These are phyloP conservation scores for Incurvaria masculella DNA, from an alignment of 2,888 invertebrate species.

Conservation along the genomic window DNA sequence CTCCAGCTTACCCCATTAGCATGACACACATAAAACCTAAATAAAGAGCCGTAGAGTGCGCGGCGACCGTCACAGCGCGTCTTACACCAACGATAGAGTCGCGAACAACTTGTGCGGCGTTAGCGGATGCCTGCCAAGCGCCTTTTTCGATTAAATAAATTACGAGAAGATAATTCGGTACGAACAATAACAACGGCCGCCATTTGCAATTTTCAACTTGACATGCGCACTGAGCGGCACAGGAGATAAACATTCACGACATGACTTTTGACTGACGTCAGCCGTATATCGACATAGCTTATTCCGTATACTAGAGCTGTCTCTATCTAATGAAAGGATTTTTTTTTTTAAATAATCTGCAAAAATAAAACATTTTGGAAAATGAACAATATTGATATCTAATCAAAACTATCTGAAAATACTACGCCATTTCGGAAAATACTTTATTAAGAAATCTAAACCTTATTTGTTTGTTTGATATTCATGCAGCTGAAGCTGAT, in stretches of 20 bases:
- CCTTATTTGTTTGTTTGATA: too few species aligned
- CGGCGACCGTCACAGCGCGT: slow-evolving; percentile 13
- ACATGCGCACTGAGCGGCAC: slow-evolving; percentile 63
- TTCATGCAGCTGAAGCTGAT: too few species aligned
- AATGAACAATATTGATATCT: too few species aligned
- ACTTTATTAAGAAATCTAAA: too few species aligned
- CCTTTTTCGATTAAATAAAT: slow-evolving; percentile 57
- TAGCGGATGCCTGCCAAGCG: not conserved
- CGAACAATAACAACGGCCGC: slow-evolving; percentile 99
- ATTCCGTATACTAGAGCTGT: too few species aligned
- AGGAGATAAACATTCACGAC: slow-evolving; percentile 43
- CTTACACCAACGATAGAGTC: not conserved
- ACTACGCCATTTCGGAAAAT: too few species aligned
- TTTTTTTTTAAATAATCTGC: not conserved
- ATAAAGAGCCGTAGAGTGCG: slow-evolving; percentile 6
- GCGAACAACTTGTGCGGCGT: not conserved
- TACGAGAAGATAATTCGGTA: slow-evolving; percentile 76
- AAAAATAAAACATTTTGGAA: not conserved
- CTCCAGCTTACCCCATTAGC: slow-evolving; percentile 70
- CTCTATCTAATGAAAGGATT: not conserved
- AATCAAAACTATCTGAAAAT: too few species aligned
- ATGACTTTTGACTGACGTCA: slow-evolving; percentile 31
- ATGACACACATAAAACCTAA: slow-evolving; percentile 68
- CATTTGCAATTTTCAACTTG: slow-evolving; percentile 93
- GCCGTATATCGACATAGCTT: too few species aligned